phyloP scores from a whole-genome alignment of 1,140 invertebrate genomes.

The Apocrypta bakeri region DNA sequence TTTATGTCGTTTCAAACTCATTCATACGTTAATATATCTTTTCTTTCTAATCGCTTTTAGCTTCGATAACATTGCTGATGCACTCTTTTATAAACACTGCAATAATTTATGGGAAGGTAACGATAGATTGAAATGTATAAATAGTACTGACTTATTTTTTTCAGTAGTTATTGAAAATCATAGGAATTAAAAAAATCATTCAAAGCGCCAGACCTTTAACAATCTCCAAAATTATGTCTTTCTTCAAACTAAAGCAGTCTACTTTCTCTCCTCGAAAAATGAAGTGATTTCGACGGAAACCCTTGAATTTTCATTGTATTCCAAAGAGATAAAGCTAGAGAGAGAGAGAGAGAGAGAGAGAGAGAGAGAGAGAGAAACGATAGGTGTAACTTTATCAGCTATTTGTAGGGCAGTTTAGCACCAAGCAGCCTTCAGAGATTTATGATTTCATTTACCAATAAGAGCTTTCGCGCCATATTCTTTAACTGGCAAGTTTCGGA shows the following conservation, averaged over 20 bases:
- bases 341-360: constrained; percentile 24
- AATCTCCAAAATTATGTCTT: constrained; percentile 58
- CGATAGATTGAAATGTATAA: no score
- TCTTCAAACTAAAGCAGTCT: constrained; percentile 70
- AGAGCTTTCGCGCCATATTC: neutral
- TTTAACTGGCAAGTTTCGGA: constrained; percentile 4
- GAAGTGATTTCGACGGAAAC: neutral
- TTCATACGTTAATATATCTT: no score
- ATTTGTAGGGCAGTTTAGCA: constrained; percentile 36
- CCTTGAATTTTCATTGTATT: neutral
- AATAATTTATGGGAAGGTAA: no score
- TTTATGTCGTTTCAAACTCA: no score
- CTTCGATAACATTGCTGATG: no score
- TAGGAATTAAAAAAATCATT: constrained; percentile 10
- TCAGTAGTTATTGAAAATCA: no score
- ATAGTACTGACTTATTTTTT: no score
- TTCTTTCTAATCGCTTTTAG: no score
- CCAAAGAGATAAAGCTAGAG: constrained; percentile 21
- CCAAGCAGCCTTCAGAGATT: constrained; percentile 44
- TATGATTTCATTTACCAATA: constrained; percentile 21
- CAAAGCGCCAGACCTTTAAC: neutral
- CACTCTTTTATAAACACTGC: no score
- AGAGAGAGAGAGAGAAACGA: constrained; percentile 18
- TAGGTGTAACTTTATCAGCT: constrained; percentile 2
- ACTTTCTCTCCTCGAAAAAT: constrained; percentile 67